Percentiles rank a stretch among this genome's conserved stretches.
Evolutionary conservation across 2,113 vertebrate species (phyloP).

Genomic region (Ploceus nigricollis): DNA sequence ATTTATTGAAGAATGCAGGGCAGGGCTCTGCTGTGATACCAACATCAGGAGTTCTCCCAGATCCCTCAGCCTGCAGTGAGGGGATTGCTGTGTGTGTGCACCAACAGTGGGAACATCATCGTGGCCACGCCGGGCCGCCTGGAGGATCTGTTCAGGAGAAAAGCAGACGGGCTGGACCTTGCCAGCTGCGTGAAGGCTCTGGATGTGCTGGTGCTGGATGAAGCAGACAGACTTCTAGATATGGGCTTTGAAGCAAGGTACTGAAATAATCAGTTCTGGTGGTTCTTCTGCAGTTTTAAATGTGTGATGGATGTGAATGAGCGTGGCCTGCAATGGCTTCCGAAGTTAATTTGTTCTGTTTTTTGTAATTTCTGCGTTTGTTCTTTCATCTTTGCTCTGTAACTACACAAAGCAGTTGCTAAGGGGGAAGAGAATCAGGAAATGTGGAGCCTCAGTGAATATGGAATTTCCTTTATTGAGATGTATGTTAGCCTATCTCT

Average conservation of each 20-base stretch:
- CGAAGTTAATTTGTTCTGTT: background rate
- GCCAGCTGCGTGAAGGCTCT: constrained; percentile 81
- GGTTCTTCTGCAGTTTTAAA: background rate
- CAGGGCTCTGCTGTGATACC: background rate
- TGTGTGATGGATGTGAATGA: background rate
- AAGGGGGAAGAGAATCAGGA: background rate
- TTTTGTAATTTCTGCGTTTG: background rate
- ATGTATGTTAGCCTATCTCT: background rate
- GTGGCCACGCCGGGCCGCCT: constrained; percentile 91
- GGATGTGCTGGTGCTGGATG: constrained; percentile 92
- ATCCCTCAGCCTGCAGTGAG: background rate
- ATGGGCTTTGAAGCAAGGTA: constrained; percentile 97
- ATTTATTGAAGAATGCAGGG: background rate
- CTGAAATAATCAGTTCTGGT: background rate
- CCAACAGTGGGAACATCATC: constrained; percentile 86
- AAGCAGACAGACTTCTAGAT: constrained; percentile 92
- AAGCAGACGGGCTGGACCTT: constrained; percentile 87
- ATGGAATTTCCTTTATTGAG: background rate
- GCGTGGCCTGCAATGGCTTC: rapidly evolving
- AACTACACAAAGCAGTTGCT: background rate
- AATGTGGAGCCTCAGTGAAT: background rate
- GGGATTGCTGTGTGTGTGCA: background rate
- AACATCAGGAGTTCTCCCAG: rapidly evolving
- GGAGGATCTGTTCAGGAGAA: constrained; percentile 94
- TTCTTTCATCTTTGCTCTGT: background rate